These are phyloP conservation scores for Tringa solitaria DNA, from an alignment of 2,113 vertebrate genomes.

Conservation along the genomic window DNA sequence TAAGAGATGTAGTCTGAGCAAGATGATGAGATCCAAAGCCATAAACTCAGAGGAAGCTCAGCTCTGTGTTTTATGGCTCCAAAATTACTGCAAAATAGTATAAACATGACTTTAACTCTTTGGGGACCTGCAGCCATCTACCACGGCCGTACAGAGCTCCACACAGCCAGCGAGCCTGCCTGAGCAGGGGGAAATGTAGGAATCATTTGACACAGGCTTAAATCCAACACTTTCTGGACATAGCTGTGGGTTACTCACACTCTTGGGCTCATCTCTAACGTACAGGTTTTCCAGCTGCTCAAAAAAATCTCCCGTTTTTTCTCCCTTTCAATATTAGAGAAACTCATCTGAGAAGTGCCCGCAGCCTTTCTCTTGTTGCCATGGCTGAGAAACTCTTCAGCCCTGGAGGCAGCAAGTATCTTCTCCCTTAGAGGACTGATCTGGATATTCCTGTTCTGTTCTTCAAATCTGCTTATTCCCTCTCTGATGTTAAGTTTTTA, in stretches of 20 bases:
- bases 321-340: not conserved
- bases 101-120: not conserved
- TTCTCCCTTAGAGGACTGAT: not conserved
- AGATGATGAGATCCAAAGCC: not conserved
- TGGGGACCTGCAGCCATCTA: not conserved
- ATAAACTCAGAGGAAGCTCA: not conserved
- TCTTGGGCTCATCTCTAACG: not conserved
- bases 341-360: not conserved
- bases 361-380: not conserved
- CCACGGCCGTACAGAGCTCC: accelerated
- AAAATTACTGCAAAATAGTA: not conserved
- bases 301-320: not conserved
- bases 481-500: not conserved
- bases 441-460: not conserved
- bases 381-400: not conserved
- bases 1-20: not conserved
- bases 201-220: not conserved
- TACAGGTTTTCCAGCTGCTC: not conserved
- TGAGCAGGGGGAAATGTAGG: accelerated
- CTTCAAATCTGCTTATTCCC: not conserved
- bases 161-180: not conserved
- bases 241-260: accelerated
- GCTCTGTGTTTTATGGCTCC: not conserved
- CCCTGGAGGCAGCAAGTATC: not conserved
- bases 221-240: not conserved